These are phyloP conservation scores for Pseudochirops cupreus DNA, from an alignment of 2,797 vertebrate species.

Conservation along the genomic window DNA sequence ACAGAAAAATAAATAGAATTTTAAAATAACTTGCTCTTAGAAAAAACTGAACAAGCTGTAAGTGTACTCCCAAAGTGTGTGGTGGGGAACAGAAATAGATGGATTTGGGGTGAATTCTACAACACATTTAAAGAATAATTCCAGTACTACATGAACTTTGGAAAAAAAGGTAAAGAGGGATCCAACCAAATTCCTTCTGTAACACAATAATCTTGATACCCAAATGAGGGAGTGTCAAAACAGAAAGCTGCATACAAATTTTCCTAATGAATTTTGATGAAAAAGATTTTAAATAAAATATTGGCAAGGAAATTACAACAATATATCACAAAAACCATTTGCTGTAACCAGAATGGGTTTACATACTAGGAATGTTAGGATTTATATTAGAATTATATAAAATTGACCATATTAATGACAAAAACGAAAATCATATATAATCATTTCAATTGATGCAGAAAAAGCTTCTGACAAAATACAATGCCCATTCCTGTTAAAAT, in stretches of 20 bases:
- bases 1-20: not conserved
- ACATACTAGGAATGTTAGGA: not conserved
- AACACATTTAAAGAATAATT: too few species aligned
- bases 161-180: not conserved
- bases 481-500: too few species aligned
- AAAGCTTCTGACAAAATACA: too few species aligned
- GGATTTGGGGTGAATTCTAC: too few species aligned
- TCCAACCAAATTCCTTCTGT: not conserved
- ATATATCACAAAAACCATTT: not conserved
- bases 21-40: too few species aligned
- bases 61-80: too few species aligned
- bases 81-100: too few species aligned
- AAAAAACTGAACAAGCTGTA: too few species aligned
- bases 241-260: not conserved
- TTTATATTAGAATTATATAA: too few species aligned
- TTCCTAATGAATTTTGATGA: not conserved
- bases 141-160: not conserved
- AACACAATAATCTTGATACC: not conserved
- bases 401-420: too few species aligned
- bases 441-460: too few species aligned
- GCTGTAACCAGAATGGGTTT: not conserved
- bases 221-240: not conserved
- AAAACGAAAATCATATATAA: too few species aligned
- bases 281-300: not conserved
- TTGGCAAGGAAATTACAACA: not conserved